Conservation (phyloP, 1,140 invertebrate genomes). For the Dolichoris vasculosae region DNA sequence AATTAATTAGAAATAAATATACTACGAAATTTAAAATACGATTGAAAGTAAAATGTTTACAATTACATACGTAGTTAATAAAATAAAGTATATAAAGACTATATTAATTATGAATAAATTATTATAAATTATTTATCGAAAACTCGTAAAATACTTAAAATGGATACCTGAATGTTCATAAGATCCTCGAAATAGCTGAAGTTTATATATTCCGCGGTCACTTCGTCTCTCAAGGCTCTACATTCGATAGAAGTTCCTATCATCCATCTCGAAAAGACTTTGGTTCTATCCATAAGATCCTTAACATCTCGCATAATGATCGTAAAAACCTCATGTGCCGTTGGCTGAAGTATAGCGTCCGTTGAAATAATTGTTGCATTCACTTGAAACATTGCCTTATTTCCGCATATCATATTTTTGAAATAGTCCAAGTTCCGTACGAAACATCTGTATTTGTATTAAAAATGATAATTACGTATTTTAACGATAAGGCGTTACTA, state of each 20-base stretch:
- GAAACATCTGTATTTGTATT: conserved; percentile 59
- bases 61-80: too few species aligned
- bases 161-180: conserved; percentile 74
- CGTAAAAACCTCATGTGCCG: conserved; percentile 84
- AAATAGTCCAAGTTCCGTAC: conserved; percentile 83
- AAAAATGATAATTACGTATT: too few species aligned
- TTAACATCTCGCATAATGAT: conserved; percentile 80
- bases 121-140: not conserved
- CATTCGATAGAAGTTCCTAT: conserved; percentile 85
- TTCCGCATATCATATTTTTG: conserved; percentile 77
- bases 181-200: conserved; percentile 88
- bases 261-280: conserved; percentile 88
- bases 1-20: too few species aligned
- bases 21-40: too few species aligned
- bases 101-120: too few species aligned
- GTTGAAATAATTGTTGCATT: conserved; percentile 83
- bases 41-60: too few species aligned
- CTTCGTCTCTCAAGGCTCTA: conserved; percentile 75
- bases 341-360: conserved; percentile 84
- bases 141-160: not conserved
- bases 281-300: conserved; percentile 81
- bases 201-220: conserved; percentile 74
- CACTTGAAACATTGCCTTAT: conserved; percentile 84
- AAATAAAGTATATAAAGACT: too few species aligned
- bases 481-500: too few species aligned